Evolutionary conservation across 2,888 invertebrate species (phyloP).

Genomic region (Xylota segnis): DNA sequence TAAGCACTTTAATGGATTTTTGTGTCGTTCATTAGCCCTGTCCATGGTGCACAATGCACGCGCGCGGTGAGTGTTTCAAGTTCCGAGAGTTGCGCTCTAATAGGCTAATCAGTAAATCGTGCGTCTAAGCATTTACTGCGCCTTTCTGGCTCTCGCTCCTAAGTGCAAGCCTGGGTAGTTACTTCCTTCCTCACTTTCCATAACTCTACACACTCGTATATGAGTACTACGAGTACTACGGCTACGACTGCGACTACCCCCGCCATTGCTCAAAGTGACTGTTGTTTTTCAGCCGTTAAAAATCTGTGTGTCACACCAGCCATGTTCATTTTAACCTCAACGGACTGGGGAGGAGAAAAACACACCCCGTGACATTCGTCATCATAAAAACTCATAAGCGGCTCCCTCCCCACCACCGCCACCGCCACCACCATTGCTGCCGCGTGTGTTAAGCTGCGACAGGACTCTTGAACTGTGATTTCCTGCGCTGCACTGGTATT

Average conservation of each 20-base stretch:
- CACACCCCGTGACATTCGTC: constrained; percentile 59
- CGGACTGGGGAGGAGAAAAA: constrained; percentile 29
- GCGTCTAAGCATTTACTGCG: constrained; percentile 61
- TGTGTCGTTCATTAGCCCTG: constrained; percentile 72
- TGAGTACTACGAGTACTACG: too few species aligned
- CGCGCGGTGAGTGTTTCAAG: constrained; percentile 46
- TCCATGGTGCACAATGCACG: constrained; percentile 33
- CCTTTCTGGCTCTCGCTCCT: constrained; percentile 24
- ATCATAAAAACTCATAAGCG: constrained; percentile 55
- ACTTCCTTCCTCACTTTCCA: constrained; percentile 68
- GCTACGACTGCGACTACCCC: too few species aligned
- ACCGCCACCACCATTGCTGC: not conserved
- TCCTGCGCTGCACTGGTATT: constrained; percentile 72
- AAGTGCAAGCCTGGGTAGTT: constrained; percentile 74
- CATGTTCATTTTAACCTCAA: constrained; percentile 59
- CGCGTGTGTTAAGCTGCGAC: constrained; percentile 71
- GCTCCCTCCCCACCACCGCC: not conserved
- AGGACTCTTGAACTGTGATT: constrained; percentile 77
- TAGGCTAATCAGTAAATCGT: constrained; percentile 69
- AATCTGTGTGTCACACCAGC: constrained; percentile 71
- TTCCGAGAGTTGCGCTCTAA: constrained; percentile 67
- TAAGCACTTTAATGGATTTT: constrained; percentile 72
- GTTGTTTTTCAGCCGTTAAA: constrained; percentile 74
- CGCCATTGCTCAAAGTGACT: constrained; percentile 69
- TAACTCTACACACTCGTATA: not conserved